Conservation (phyloP, 1,140 invertebrate species). For the Aphaenogaster rudis region DNA sequence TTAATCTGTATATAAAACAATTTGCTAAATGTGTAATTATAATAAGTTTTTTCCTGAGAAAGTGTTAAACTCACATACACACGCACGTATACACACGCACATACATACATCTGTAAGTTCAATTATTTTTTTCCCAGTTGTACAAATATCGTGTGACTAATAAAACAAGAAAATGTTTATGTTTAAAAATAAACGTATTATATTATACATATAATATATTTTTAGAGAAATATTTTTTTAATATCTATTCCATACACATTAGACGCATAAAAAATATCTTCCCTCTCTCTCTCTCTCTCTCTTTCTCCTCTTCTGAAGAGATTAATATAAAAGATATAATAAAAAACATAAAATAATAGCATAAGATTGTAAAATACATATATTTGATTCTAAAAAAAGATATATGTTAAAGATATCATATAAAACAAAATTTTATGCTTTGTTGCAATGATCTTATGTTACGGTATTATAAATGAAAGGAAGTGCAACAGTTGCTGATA, state of each 20-base stretch:
- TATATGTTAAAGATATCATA: not conserved
- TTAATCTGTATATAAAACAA: not conserved
- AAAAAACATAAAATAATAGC: not conserved
- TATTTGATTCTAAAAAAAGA: not conserved
- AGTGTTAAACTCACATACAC: not conserved
- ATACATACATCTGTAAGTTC: not conserved
- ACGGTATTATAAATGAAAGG: slow-evolving; percentile 24
- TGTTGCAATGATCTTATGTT: not conserved
- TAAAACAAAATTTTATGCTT: not conserved
- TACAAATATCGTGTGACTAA: not conserved
- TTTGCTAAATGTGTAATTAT: not conserved
- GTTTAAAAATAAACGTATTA: not conserved
- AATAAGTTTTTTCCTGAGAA: not conserved
- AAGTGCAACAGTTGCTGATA: not conserved
- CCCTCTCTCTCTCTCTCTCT: not conserved
- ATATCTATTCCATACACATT: no score
- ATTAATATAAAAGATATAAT: not conserved
- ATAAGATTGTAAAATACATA: not conserved
- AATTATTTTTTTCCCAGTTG: not conserved
- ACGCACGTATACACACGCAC: no score
- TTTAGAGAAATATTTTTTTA: not conserved
- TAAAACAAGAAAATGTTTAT: not conserved
- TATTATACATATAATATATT: not conserved
- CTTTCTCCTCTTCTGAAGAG: not conserved
- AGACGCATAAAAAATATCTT: no score